Evolutionary conservation across 2,113 vertebrate genomes (phyloP).

Genomic region (Halcyon senegalensis): DNA sequence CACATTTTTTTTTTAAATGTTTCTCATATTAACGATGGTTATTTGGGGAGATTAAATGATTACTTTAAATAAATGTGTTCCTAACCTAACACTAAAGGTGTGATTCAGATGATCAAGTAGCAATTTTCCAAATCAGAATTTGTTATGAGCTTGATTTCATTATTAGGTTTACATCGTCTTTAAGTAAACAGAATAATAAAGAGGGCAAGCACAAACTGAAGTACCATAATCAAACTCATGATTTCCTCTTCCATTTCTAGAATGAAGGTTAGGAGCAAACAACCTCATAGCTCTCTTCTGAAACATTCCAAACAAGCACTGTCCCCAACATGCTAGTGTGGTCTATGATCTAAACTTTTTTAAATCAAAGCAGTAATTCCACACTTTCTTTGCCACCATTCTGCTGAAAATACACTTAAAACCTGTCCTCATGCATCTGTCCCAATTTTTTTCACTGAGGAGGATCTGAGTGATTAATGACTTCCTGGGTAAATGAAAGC

Average conservation of each 20-base stretch:
- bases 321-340: not conserved
- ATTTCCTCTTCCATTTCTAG: slow-evolving; percentile 51
- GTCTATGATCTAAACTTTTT: not conserved
- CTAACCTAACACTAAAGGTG: slow-evolving; percentile 17
- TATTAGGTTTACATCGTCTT: slow-evolving; percentile 33
- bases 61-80: slow-evolving; percentile 39
- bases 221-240: slow-evolving; percentile 38
- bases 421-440: not conserved
- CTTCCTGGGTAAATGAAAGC: not conserved
- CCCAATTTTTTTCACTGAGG: not conserved
- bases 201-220: slow-evolving; percentile 50
- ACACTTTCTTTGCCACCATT: not conserved
- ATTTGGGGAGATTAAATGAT: slow-evolving; percentile 37
- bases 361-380: not conserved
- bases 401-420: not conserved
- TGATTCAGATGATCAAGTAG: slow-evolving; percentile 60
- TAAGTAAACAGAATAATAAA: slow-evolving; percentile 70
- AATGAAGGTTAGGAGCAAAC: slow-evolving; percentile 46
- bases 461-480: not conserved
- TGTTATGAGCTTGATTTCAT: slow-evolving; percentile 58
- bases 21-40: slow-evolving; percentile 19
- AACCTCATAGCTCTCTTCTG: not conserved
- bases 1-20: not conserved
- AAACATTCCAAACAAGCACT: not conserved
- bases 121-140: slow-evolving; percentile 67